Conservation (phyloP, 2,797 vertebrate genomes). For the Cuniculus paca region DNA sequence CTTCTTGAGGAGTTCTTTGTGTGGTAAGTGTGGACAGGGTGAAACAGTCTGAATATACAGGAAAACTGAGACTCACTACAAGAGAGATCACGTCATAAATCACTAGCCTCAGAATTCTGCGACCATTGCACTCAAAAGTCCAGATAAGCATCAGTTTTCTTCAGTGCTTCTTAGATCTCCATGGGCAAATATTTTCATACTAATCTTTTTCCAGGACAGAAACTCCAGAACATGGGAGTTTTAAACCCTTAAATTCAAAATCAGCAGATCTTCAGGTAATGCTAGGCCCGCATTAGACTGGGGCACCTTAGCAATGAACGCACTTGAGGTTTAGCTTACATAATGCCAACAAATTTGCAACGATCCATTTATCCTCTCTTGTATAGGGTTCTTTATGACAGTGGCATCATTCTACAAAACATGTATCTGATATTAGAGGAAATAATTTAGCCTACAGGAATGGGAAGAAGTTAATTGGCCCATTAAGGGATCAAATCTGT, state of each 20-base stretch:
- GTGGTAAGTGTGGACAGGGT: not conserved
- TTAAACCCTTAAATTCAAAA: not conserved
- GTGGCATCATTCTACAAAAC: not conserved
- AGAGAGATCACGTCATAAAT: not conserved
- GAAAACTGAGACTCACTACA: not conserved
- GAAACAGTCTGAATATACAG: not conserved
- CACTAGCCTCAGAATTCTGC: not conserved
- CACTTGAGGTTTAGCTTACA: not conserved
- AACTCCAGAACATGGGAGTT: not conserved
- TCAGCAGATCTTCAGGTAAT: not conserved
- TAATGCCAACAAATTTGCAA: not conserved
- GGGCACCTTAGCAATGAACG: not conserved
- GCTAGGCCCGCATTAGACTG: not conserved
- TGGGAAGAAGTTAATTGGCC: not conserved
- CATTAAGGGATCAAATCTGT: not conserved
- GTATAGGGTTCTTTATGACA: not conserved
- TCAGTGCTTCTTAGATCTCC: slow-evolving; percentile 7
- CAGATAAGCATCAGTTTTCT: slow-evolving; percentile 13
- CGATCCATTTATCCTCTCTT: not conserved
- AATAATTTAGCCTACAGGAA: not conserved
- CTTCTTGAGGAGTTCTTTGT: not conserved
- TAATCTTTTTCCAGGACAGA: not conserved
- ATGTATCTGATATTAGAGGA: not conserved
- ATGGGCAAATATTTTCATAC: not conserved
- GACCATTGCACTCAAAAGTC: not conserved